phyloP scores from a whole-genome alignment of 2,113 vertebrate species.

The Raphicerus campestris region DNA sequence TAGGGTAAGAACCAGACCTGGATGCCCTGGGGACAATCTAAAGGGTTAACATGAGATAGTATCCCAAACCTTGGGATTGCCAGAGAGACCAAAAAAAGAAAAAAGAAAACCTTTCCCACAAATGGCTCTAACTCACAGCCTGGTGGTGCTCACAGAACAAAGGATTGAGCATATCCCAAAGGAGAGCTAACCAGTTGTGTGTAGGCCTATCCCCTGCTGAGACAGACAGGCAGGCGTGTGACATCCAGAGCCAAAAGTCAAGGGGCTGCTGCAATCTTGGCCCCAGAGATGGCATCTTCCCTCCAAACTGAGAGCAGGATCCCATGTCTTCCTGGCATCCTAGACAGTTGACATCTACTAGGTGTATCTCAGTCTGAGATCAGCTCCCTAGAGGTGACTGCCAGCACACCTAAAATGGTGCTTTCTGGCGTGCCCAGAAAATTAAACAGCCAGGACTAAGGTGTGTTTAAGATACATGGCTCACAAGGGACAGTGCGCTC shows the following conservation, averaged over 20 bases:
- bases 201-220: neutral
- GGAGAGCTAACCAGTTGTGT: neutral
- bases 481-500: neutral
- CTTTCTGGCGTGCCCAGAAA: neutral
- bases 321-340: neutral
- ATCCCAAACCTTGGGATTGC: neutral
- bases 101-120: neutral
- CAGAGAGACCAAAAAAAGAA: neutral
- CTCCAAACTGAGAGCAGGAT: neutral
- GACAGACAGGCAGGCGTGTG: neutral
- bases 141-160: neutral
- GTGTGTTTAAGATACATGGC: accelerated
- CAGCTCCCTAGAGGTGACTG: neutral
- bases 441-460: neutral
- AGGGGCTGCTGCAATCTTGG: neutral
- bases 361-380: neutral
- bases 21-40: neutral
- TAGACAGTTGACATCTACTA: neutral
- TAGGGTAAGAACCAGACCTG: neutral
- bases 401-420: neutral
- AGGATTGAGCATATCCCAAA: neutral
- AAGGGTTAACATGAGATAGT: neutral
- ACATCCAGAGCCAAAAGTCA: neutral
- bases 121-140: neutral
- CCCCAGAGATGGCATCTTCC: neutral